These are phyloP conservation scores for Holocentrus rufus DNA, from an alignment of 2,797 vertebrate species.

Conservation along the genomic window DNA sequence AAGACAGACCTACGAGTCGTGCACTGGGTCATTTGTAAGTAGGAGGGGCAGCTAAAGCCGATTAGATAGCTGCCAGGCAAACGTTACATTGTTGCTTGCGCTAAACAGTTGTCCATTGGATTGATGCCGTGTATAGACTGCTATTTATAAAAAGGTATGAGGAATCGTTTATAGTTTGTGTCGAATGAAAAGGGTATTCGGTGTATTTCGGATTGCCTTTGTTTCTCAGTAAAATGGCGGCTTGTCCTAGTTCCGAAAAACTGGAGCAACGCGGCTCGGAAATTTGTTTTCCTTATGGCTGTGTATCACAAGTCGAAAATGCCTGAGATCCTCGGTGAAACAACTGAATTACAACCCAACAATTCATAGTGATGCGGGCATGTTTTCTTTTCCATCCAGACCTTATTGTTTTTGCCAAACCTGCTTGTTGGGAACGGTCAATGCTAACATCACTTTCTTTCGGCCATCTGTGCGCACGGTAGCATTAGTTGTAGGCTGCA, in stretches of 20 bases:
- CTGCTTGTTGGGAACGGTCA: slow-evolving; percentile 13
- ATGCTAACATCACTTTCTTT: slow-evolving; percentile 25
- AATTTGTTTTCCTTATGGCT: slow-evolving; percentile 45
- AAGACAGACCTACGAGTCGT: slow-evolving; percentile 73
- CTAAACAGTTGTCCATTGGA: slow-evolving; percentile 66
- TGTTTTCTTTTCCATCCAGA: not conserved
- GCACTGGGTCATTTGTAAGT: slow-evolving; percentile 78
- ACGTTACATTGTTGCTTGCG: slow-evolving; percentile 60
- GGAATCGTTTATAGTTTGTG: slow-evolving; percentile 39
- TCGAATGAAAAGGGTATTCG: slow-evolving; percentile 56
- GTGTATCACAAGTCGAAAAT: not conserved
- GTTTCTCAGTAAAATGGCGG: slow-evolving; percentile 88
- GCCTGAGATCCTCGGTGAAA: not conserved
- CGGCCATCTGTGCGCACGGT: slow-evolving; percentile 55
- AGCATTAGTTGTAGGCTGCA: slow-evolving; percentile 34
- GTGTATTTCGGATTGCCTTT: slow-evolving; percentile 74
- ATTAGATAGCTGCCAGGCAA: slow-evolving; percentile 75
- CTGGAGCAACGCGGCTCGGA: slow-evolving; percentile 77
- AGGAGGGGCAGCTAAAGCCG: slow-evolving; percentile 81
- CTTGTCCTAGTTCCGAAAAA: slow-evolving; percentile 84
- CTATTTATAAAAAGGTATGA: slow-evolving; percentile 65
- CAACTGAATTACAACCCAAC: not conserved
- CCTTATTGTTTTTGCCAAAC: slow-evolving; percentile 5
- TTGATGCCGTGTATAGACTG: slow-evolving; percentile 51
- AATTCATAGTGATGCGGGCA: not conserved